phyloP scores from a whole-genome alignment of 2,113 vertebrate genomes.

The Platysternon megacephalum region DNA sequence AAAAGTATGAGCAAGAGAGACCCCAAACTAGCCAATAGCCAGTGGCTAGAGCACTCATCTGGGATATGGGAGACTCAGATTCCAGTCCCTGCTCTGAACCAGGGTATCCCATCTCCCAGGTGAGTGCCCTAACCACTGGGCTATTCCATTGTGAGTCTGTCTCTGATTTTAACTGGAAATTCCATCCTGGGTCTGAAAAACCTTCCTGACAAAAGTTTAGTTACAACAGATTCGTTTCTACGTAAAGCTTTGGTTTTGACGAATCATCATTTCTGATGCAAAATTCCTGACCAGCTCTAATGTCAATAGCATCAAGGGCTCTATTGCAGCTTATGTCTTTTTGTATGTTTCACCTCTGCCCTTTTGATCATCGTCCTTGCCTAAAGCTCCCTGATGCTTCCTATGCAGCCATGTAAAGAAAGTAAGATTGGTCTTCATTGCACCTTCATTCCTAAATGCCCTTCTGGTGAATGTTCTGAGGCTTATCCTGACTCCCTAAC shows the following conservation, averaged over 20 bases:
- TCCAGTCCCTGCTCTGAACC: not conserved
- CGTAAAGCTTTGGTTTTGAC: not conserved
- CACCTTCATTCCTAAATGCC: not conserved
- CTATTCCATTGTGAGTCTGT: not conserved
- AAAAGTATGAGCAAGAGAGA: not conserved
- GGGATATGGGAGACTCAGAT: not conserved
- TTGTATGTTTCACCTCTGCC: not conserved
- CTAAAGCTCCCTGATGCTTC: not conserved
- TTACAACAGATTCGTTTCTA: not conserved
- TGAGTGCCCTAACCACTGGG: not conserved
- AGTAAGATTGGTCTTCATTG: not conserved
- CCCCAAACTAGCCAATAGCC: not conserved
- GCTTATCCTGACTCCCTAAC: not conserved
- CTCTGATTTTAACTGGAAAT: not conserved
- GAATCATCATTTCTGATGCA: not conserved
- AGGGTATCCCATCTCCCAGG: not conserved
- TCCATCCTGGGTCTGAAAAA: not conserved
- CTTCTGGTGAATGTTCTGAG: not conserved
- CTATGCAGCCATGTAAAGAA: not conserved
- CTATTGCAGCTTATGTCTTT: not conserved
- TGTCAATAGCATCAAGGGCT: fast-evolving
- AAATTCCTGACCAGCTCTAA: not conserved
- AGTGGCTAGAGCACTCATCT: not conserved
- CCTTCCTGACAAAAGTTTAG: not conserved
- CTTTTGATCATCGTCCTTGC: not conserved